A percentile compares a stretch with the other conserved stretches of the same genome.
phyloP scores from a whole-genome alignment of 2,888 invertebrate genomes.

The Chymomyza amoena region DNA sequence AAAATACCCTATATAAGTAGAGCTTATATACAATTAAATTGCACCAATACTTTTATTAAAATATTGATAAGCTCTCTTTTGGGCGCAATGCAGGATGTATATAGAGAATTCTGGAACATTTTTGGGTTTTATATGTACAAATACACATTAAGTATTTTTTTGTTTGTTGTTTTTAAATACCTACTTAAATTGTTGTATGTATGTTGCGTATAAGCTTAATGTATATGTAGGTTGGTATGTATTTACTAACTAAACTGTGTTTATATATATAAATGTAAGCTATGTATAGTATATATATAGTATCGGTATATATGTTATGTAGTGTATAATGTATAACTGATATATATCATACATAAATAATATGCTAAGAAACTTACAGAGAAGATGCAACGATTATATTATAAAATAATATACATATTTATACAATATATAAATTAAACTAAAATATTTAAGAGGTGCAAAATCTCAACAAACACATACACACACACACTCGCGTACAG shows the following conservation, averaged over 20 bases:
- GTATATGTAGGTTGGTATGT: slow-evolving; percentile 26
- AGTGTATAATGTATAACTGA: slow-evolving; percentile 7
- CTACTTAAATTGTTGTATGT: slow-evolving; percentile 45
- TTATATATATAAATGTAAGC: slow-evolving; percentile 13
- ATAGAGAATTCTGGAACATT: not conserved
- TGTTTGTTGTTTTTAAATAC: not conserved
- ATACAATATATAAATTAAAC: slow-evolving; percentile 2
- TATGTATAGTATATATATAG: slow-evolving; percentile 7
- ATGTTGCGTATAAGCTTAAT: slow-evolving; percentile 34
- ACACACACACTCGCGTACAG: slow-evolving; percentile 1
- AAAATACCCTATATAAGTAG: too few relatives aligned
- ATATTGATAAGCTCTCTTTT: too few relatives aligned
- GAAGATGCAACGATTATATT: slow-evolving; percentile 22
- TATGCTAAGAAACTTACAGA: slow-evolving; percentile 26
- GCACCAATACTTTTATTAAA: too few relatives aligned
- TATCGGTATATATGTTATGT: slow-evolving; percentile 5
- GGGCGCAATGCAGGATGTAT: too few relatives aligned
- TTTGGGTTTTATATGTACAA: slow-evolving; percentile 29
- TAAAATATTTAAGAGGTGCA: slow-evolving; percentile 42
- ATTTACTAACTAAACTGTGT: slow-evolving; percentile 34
- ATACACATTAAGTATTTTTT: slow-evolving; percentile 1
- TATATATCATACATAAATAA: not conserved
- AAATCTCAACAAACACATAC: slow-evolving; percentile 8
- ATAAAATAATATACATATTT: slow-evolving; percentile 21
- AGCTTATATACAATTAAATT: too few relatives aligned